These are phyloP conservation scores for Drosophila peninsularis DNA, from an alignment of 2,888 invertebrate species.

Conservation along the genomic window DNA sequence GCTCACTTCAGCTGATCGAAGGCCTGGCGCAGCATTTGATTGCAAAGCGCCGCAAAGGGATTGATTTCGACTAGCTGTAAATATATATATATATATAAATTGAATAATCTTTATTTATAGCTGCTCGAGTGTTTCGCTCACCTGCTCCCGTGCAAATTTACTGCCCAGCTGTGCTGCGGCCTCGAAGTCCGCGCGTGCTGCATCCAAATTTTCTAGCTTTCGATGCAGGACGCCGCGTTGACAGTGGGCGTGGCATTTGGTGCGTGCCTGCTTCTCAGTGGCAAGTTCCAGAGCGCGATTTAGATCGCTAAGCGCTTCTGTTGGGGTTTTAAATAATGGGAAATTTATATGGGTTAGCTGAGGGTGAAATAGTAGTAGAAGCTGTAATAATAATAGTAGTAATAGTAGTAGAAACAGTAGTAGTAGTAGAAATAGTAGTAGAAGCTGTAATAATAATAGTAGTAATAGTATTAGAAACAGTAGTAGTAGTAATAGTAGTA, in stretches of 20 bases:
- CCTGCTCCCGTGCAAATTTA: constrained; percentile 93
- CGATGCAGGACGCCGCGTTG: constrained; percentile 93
- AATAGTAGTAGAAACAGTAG: background rate
- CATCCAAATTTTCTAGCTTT: constrained; percentile 88
- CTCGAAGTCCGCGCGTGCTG: constrained; percentile 91
- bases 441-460: background rate
- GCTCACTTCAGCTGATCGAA: constrained; percentile 86
- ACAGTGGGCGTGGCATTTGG: constrained; percentile 91
- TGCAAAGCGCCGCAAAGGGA: constrained; percentile 97
- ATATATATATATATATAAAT: background rate
- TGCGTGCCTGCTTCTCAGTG: constrained; percentile 86
- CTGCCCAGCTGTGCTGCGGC: constrained; percentile 93
- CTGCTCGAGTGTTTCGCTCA: constrained; percentile 70
- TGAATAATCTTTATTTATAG: background rate
- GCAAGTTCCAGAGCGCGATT: constrained; percentile 89
- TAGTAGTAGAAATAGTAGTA: background rate
- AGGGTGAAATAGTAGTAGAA: background rate
- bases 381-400: background rate
- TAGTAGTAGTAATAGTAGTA: background rate
- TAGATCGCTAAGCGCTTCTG: constrained; percentile 91
- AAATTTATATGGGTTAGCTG: background rate
- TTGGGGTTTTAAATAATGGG: constrained; percentile 1
- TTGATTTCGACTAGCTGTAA: constrained; percentile 92
- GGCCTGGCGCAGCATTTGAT: constrained; percentile 95
- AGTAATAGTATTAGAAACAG: background rate